Conservation (phyloP, 2,888 invertebrate genomes). For the Lasioglossum calceatum region DNA sequence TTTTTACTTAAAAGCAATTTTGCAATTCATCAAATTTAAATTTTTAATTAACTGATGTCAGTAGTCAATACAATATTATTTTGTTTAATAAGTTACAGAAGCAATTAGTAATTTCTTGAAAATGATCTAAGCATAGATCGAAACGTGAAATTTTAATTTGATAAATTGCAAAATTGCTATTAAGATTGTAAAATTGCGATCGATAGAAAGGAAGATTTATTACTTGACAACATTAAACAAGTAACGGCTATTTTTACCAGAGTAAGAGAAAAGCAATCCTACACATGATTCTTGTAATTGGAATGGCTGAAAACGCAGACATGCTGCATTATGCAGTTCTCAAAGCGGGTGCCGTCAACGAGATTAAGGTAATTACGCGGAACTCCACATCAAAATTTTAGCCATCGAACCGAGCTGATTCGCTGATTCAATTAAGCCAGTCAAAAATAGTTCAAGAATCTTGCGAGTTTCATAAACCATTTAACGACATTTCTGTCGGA, state of each 20-base stretch:
- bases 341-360: conserved; percentile 48
- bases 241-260: neutral
- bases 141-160: too few relatives aligned
- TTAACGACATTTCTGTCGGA: neutral
- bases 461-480: neutral
- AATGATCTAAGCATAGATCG: too few relatives aligned
- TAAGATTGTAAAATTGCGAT: too few relatives aligned
- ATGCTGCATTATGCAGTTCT: conserved; percentile 61
- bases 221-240: neutral
- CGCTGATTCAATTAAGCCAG: too few relatives aligned
- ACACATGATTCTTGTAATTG: conserved; percentile 62
- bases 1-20: too few relatives aligned
- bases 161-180: too few relatives aligned
- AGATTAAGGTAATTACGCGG: conserved; percentile 59
- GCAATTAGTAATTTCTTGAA: too few relatives aligned
- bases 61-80: too few relatives aligned
- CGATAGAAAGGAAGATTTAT: too few relatives aligned
- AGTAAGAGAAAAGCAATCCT: neutral
- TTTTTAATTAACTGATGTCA: too few relatives aligned
- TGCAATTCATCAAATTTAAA: too few relatives aligned
- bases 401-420: conserved; percentile 19
- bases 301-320: conserved; percentile 33
- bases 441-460: neutral
- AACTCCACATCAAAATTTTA: conserved; percentile 57
- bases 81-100: too few relatives aligned